Evolutionary conservation across 2,888 invertebrate species (phyloP).

Genomic region (Leptopilina myrica): DNA sequence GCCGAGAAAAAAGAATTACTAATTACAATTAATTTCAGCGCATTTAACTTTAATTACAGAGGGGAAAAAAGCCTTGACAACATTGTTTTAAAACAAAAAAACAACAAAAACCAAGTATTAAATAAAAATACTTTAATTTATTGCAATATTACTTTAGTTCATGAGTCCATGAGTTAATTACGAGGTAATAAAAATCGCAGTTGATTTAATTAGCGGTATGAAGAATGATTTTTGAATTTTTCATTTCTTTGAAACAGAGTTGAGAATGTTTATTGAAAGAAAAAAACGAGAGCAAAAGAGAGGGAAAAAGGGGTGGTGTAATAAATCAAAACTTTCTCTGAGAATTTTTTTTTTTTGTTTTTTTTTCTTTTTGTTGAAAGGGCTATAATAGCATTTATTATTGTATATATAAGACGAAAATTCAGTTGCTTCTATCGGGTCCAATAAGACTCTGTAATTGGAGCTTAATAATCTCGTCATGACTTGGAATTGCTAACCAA

Average conservation of each 20-base stretch:
- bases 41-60: too few relatives aligned
- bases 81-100: too few relatives aligned
- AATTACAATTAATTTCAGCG: too few relatives aligned
- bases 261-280: too few relatives aligned
- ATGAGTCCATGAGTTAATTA: background rate
- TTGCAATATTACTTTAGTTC: too few relatives aligned
- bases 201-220: background rate
- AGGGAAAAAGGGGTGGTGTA: background rate
- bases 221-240: background rate
- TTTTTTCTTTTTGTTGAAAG: slow-evolving; percentile 59
- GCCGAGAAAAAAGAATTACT: too few relatives aligned
- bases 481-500: slow-evolving; percentile 70
- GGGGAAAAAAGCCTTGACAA: too few relatives aligned
- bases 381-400: slow-evolving; percentile 63
- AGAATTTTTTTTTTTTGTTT: slow-evolving; percentile 53
- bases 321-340: slow-evolving; percentile 71
- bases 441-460: slow-evolving; percentile 73
- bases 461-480: slow-evolving; percentile 76
- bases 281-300: background rate
- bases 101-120: too few relatives aligned
- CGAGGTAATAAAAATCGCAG: background rate
- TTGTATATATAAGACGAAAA: slow-evolving; percentile 47
- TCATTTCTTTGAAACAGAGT: too few relatives aligned
- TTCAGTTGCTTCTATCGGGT: slow-evolving; percentile 65
- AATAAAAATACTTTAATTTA: too few relatives aligned